Conservation (phyloP, 1,140 invertebrate species). For the Saccostrea glomerata region DNA sequence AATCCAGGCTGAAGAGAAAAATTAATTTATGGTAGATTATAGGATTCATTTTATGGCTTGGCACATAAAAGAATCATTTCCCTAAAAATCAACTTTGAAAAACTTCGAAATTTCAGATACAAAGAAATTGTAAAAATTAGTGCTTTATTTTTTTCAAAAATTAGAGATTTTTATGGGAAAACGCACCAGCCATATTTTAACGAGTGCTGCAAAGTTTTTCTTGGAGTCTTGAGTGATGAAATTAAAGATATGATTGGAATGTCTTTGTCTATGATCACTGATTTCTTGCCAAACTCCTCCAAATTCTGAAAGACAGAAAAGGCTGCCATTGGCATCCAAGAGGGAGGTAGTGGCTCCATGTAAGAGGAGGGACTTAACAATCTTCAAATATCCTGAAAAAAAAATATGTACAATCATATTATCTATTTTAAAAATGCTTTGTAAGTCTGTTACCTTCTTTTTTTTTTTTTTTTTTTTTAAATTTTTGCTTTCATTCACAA, state of each 20-base stretch:
- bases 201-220: slow-evolving; percentile 60
- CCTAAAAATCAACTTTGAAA: not conserved
- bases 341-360: slow-evolving; percentile 71
- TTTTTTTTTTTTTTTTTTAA: too few species aligned
- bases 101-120: not conserved
- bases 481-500: too few species aligned
- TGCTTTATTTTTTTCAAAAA: not conserved
- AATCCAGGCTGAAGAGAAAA: slow-evolving; percentile 68
- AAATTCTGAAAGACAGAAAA: slow-evolving; percentile 68
- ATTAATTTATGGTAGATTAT: too few species aligned
- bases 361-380: slow-evolving; percentile 67
- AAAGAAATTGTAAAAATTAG: too few species aligned
- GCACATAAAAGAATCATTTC: not conserved
- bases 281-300: slow-evolving; percentile 71
- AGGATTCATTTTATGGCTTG: too few species aligned
- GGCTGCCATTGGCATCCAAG: slow-evolving; percentile 61
- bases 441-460: too few species aligned
- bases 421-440: too few species aligned
- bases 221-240: slow-evolving; percentile 64
- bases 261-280: slow-evolving; percentile 63
- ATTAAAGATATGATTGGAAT: slow-evolving; percentile 68
- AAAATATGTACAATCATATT: not conserved
- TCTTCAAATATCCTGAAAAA: slow-evolving; percentile 68
- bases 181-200: slow-evolving; percentile 70
- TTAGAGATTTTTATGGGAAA: not conserved